Evolutionary conservation across 2,888 invertebrate genomes (phyloP).

Genomic region (Ormyrus labotus): DNA sequence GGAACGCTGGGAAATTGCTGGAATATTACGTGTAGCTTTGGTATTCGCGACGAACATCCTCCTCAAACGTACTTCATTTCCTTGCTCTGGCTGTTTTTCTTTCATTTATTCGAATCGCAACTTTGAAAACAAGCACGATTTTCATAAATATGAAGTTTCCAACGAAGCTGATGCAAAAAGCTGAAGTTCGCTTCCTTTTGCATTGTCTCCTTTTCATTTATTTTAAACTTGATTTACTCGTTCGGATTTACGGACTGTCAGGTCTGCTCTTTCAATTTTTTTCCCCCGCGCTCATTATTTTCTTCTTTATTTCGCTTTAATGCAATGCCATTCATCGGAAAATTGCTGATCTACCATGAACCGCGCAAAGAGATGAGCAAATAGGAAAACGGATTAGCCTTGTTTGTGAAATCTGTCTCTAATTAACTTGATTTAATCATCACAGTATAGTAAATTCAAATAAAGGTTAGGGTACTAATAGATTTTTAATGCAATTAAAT

Average conservation of each 20-base stretch:
- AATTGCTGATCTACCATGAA: neutral
- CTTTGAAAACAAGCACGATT: too few species aligned
- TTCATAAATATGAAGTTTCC: too few species aligned
- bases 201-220: neutral
- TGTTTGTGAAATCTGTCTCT: neutral
- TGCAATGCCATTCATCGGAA: neutral
- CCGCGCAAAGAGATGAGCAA: neutral
- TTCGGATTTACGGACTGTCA: too few species aligned
- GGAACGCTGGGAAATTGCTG: constrained; percentile 1
- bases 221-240: neutral
- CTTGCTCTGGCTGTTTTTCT: too few species aligned
- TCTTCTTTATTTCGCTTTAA: neutral
- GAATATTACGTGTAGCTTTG: neutral
- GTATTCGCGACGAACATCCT: too few species aligned
- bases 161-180: too few species aligned
- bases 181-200: neutral
- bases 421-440: constrained; percentile 4
- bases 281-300: neutral
- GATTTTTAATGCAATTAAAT: too few species aligned
- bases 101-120: too few species aligned
- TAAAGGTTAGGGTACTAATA: neutral
- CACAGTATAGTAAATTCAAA: neutral
- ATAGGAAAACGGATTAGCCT: neutral
- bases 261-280: neutral
- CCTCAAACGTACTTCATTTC: too few species aligned